phyloP scores from a whole-genome alignment of 2,888 invertebrate species.

The Acanthosepion pharaonis region DNA sequence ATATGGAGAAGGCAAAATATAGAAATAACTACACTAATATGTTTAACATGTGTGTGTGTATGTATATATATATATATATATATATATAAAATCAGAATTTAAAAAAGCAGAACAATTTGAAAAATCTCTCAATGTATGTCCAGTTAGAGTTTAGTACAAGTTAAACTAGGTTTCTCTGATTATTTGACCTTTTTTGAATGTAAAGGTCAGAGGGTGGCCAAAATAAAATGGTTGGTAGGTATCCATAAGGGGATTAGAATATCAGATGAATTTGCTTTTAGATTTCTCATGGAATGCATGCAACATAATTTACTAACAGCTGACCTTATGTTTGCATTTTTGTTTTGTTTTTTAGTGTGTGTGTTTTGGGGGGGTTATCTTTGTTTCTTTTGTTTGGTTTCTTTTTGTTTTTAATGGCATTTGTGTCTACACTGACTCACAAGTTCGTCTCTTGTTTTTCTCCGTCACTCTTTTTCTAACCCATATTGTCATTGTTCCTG shows the following conservation, averaged over 20 bases:
- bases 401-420: neutral
- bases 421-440: too few relatives aligned
- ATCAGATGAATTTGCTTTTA: neutral
- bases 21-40: too few relatives aligned
- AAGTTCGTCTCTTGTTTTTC: neutral
- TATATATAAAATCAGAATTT: neutral
- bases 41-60: too few relatives aligned
- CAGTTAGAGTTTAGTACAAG: neutral
- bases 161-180: neutral
- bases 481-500: neutral
- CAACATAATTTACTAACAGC: neutral
- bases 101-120: neutral
- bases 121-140: constrained; percentile 18
- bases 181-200: neutral
- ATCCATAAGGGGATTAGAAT: neutral
- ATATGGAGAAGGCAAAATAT: too few relatives aligned
- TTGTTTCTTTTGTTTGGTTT: neutral
- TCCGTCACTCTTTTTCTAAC: neutral
- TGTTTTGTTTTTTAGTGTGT: neutral
- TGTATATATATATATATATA: too few relatives aligned
- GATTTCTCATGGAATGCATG: neutral
- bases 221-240: neutral
- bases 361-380: neutral
- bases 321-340: neutral
- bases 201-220: neutral